Conservation (phyloP, 2,113 vertebrate genomes). For the Etheostoma cragini region DNA sequence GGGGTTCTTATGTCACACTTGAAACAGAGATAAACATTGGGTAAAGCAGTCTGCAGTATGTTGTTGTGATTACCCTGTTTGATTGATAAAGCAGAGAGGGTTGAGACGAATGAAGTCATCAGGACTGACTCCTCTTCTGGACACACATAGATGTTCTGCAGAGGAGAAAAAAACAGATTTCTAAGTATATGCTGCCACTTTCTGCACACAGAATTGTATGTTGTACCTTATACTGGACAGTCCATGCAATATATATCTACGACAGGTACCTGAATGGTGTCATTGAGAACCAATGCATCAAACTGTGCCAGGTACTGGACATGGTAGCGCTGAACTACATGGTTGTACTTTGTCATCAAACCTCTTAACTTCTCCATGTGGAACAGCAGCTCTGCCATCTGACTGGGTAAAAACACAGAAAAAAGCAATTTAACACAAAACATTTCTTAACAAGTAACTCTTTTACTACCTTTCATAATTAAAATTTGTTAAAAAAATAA, state of each 20-base stretch:
- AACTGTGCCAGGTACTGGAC: slow-evolving; percentile 91
- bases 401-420: slow-evolving; percentile 72
- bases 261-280: slow-evolving; percentile 90
- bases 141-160: slow-evolving; percentile 92
- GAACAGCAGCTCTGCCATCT: slow-evolving; percentile 90
- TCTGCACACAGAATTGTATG: not conserved
- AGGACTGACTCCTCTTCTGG: slow-evolving; percentile 96
- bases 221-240: not conserved
- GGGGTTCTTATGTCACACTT: not conserved
- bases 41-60: not conserved
- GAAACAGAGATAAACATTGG: not conserved
- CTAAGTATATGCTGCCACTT: not conserved
- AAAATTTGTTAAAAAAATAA: not conserved
- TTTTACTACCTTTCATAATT: not conserved
- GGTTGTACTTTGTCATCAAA: slow-evolving; percentile 77
- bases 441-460: no score
- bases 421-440: not conserved
- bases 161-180: not conserved
- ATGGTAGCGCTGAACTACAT: slow-evolving; percentile 89
- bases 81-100: slow-evolving; percentile 86
- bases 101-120: slow-evolving; percentile 92
- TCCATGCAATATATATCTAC: not conserved
- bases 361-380: slow-evolving; percentile 86
- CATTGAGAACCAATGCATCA: slow-evolving; percentile 91
- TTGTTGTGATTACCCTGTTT: slow-evolving; percentile 86